Evolutionary conservation across 2,797 vertebrate genomes (phyloP), one percentile per base, ranked within the genome.

Genomic region (Novumbra hubbsi): DNA sequence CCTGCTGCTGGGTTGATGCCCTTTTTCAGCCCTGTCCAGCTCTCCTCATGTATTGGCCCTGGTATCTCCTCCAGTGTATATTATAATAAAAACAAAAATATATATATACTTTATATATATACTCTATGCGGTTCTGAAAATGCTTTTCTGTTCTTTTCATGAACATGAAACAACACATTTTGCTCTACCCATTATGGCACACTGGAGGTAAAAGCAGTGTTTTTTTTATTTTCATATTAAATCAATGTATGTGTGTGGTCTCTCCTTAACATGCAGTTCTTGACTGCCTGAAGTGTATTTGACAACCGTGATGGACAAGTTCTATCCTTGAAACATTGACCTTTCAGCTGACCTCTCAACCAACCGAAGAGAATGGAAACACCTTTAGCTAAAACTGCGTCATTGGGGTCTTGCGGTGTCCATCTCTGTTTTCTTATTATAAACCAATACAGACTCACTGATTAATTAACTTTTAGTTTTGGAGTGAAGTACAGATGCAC

Each of bases 391-490:
- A 19, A 70, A 70, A 49, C 11, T 8, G 0, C 5, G 27, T 52
- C 68, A 52, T 50, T 52, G 60, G 66, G 73, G 77, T 72, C 71
- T 6, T 65, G 70, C 69, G 55, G 73, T 21, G 73, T 80, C 76
- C 70, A 65, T 7, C 30, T 16, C 27, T 60, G 21, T 60, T 24
- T 24, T 72, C 74, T 62, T 86, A 90, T 90, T 81, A 90, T 71
- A 91, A 91, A 89, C 88, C 91, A 32, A 89, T 89, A 80, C 3
- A 0, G 68, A 74, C 70, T 49, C 81, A 71, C 81, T 86, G 87
- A 90, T 84, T 76, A 89, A 90, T 92, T 85, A 86, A 90, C 85
- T 86, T 90, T 86, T 76, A 80, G 85, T 79, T 88, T 86, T 80
- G 55, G 82, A 87, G 72, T 70, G 69, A 52, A 49, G n/a, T 55